Evolutionary conservation across 2,113 vertebrate genomes (phyloP), one percentile per base, ranked within the genome.

Genomic region (Pelusios castaneus): DNA sequence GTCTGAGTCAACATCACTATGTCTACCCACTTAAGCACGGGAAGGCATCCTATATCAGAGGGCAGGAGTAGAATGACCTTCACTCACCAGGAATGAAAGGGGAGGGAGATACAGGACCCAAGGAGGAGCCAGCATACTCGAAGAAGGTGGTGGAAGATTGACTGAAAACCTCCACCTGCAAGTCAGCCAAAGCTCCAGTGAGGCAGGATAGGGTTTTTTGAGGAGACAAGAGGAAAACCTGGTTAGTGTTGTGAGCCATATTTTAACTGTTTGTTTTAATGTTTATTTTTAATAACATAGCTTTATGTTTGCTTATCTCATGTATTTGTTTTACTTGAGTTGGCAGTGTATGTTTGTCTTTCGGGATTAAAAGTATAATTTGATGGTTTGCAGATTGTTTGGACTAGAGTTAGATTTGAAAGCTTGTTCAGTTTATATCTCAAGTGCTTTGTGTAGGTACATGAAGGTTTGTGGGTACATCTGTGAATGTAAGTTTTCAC

Each of bases 241-340:
- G 27, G 19, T 24, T 58, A 56, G 34, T 52, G 38, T 83, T 77
- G 55, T 60, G 58, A 31, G 3, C 55, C 73, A 54, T 45, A 25
- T 19, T 67, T 56, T 89, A 89, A 84, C 84, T 89, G 77, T 89
- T 89, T 89, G 73, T 80, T 80, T 85, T 80, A 63, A 73, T 81
- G 63, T 75, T 91, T 75, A 43, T 41, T 60, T 84, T 91, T 86
- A 91, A 85, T 91, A 75, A 80, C 80, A 43, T 76, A 41, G 78
- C 47, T 34, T 55, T 55, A 25, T n/a, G 51, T 41, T 73, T 55
- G 63, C 41, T 86, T 51, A 79, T 47, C 38, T 47, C 25, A 17
- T 58, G 34, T 76, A 67, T 56, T 54, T 25, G 21, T 80, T 63
- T 90, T 85, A 54, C 55, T 43, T 21, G 16, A 31, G 16, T 14